Evolutionary conservation across 1,140 invertebrate species (phyloP), one percentile per base, ranked within the genome.

Genomic region (Heliconius hermathena): DNA sequence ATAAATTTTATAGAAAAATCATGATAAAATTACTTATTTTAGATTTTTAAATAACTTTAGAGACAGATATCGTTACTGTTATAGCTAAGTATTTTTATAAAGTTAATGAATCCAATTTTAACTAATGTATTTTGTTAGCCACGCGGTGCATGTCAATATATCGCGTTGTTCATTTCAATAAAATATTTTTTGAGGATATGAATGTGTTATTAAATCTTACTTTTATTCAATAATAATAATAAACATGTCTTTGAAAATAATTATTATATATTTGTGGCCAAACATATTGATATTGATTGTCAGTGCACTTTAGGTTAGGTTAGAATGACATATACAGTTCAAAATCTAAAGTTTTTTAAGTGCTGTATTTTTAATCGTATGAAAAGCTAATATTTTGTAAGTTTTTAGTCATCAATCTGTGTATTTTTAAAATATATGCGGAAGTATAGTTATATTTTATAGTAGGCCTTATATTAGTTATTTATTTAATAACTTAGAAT

Each of bases 131-230:
- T 66, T 22, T 29, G 77, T 70, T 29, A 79, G 89, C 90, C 90
- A 92, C 90, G 90, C 90, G 90, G 90, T 92, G 76, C 73, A 57
- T 77, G 52, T 73, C 76, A 78, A 73, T 84, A 76, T 49, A 54
- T 66, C 60, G 60, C 22, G 60, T 66, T 66, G 22, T 66, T 16
- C 11, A 29, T 29, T n/a, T 66, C 9, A 26, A 66, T 66, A 66
- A 66, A 66, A 66, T 66, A 29, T 29, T 66, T 66, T 29, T 66
- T 29, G 5, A 22, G 0, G 26, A 20, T 52, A 33, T 71, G 8
- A 72, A 38, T 41, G 13, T 72, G 60, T 29, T 66, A 26, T 26
- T 29, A 26, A 60, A 60, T 60, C 2, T n/a, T 9, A 60, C 8
- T 60, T 3, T 22, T 60, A 60, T 60, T 60, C 3, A 8, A 60